Evolutionary conservation across 1,140 invertebrate genomes (phyloP), one percentile per base, ranked within the genome.

Genomic region (Pseudomyrmex sp.): DNA sequence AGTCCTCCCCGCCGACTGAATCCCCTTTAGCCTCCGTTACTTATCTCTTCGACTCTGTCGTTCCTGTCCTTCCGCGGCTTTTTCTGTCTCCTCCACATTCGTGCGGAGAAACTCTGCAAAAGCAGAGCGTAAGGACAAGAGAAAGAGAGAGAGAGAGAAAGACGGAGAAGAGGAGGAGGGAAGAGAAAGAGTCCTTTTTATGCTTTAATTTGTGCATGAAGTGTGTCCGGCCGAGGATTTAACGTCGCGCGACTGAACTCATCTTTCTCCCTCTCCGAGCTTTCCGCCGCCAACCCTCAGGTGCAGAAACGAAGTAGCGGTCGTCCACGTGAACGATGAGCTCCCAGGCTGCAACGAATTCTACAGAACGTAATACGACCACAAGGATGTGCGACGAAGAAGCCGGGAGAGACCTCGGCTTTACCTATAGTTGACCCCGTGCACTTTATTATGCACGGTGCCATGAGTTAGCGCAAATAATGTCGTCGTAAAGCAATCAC

Each of bases 401-500:
- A 63, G 52, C 66, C 65, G 35, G 44, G 65, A 58, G 65, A 79
- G 13, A 2, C 35, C 35, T 35, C 20, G 52, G 48, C 52, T 48
- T 85, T 54, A 66, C 56, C 87, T 88, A 90, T 90, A 84, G 88
- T 87, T 91, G 89, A 91, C 88, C 89, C 87, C 82, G 65, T 84
- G 85, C 86, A 88, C 91, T 93, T 93, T 93, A 92, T 93, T 92
- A 92, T 90, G 76, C 88, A 69, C 82, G 74, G 56, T 86, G 85
- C 87, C 86, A 74, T 91, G 90, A 90, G 82, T 92, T 92, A 92
- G 80, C 88, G 90, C 90, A 90, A 91, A 92, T 93, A 92, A 93
- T 92, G 91, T 92, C 91, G 89, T 88, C 91, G 89, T 93, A 93
- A 93, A 93, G 90, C 89, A 92, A 92, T 93, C 91, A 90, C 20